Base-by-base conservation (phyloP, 1,140 invertebrate genomes). In the Teleopsis dalmanni region DNA sequence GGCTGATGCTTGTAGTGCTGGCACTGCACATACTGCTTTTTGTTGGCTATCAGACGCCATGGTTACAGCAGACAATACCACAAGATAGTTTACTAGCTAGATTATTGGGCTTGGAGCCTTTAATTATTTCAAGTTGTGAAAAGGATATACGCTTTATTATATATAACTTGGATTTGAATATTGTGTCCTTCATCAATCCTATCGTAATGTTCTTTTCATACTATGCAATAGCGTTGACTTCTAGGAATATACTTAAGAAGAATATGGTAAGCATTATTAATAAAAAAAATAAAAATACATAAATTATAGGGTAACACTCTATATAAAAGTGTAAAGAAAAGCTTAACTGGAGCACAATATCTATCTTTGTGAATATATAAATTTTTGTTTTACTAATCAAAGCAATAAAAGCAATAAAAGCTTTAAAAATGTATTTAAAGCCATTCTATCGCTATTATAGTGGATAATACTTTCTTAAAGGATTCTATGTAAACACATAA, bases 11-110 rank as follows among this genome's bases (percentile, higher is more conserved):
- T 73, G 63, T 84, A 3, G 79, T 91, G 51, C 81, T 88, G 54
- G 81, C 81, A 2, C 58, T 81, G 13, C 92, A 98, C 60, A 80
- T 93, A 37, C 59, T 82, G 1, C 72, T 80, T 4, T 61, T 95
- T n/a, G 84, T 91, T 54, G 73, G 84, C 2, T 95, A 95, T 65
- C 93, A 97, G 72, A 84, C 88, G 55, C 81, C 88, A 57, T 88
- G 85, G 79, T 75, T 84, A 43, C 87, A 94, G 57, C 78, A 84
- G 22, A 61, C 81, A 5, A 63, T 94, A 35, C 77, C 81, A 10
- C 75, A 81, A 1, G 81, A 86, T 60, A 83, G 77, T 57, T 73
- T 79, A 3, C 79, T 83, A 61, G 78, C 83, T 65, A 84, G 86
- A 58, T 83, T 85, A 56, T 81, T 87, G 59, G 83, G 79, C 23